These are phyloP conservation scores for Platycheirus albimanus DNA, from an alignment of 2,888 invertebrate species.

Conservation along the genomic window DNA sequence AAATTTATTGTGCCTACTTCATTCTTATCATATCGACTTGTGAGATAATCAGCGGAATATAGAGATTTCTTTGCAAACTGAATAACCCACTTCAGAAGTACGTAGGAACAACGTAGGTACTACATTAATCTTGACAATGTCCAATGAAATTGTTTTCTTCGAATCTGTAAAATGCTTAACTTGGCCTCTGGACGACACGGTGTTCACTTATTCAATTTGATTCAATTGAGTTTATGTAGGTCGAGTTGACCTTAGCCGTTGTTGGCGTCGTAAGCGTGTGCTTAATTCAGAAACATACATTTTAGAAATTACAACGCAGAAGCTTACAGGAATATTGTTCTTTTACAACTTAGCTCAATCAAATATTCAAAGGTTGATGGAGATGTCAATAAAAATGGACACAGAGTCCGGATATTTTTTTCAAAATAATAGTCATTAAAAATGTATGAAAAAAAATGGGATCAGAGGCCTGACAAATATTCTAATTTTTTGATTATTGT, in stretches of 20 bases:
- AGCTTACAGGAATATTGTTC: too few relatives aligned
- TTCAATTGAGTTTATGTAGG: conserved; percentile 67
- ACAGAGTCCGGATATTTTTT: too few relatives aligned
- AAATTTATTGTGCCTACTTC: neutral
- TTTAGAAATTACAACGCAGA: neutral
- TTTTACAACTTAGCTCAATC: too few relatives aligned
- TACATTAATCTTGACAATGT: conserved; percentile 37
- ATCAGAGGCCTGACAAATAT: too few relatives aligned
- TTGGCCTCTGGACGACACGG: conserved; percentile 42
- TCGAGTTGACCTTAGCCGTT: conserved; percentile 46
- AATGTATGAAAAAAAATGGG: too few relatives aligned
- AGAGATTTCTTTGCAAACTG: conserved; percentile 17
- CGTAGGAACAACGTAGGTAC: neutral
- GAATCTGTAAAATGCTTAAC: conserved; percentile 29
- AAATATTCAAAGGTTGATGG: too few relatives aligned
- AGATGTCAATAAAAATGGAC: too few relatives aligned
- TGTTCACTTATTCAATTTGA: conserved; percentile 58
- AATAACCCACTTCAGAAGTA: neutral
- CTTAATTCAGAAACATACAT: neutral
- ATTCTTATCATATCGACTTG: conserved; percentile 29
- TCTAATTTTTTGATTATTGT: too few relatives aligned
- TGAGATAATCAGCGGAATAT: conserved; percentile 4
- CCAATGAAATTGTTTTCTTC: conserved; percentile 30
- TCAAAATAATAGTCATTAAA: too few relatives aligned
- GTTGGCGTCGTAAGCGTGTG: neutral